A percentile compares a stretch with the other conserved stretches of the same genome.
Evolutionary conservation across 2,113 vertebrate species (phyloP).

Genomic region (Amia ocellicauda): DNA sequence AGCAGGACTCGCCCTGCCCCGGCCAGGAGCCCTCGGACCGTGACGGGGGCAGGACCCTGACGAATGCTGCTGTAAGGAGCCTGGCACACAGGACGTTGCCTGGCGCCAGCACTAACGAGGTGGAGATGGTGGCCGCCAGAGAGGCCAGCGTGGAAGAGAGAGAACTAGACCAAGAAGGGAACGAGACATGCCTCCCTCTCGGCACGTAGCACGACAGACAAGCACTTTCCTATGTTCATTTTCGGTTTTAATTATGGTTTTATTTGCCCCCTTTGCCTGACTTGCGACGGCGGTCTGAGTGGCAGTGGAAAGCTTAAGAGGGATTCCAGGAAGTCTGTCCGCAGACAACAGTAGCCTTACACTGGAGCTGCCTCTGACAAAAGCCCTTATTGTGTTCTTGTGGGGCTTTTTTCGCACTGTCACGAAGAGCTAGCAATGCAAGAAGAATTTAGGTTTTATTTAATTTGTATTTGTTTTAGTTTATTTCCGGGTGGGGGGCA

Average conservation of each 20-base stretch:
- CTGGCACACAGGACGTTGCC: slow-evolving; percentile 49
- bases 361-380: slow-evolving; percentile 50
- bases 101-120: slow-evolving; percentile 34
- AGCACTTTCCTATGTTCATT: slow-evolving; percentile 32
- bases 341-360: slow-evolving; percentile 51
- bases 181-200: slow-evolving; percentile 42
- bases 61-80: slow-evolving; percentile 39
- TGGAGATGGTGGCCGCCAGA: slow-evolving; percentile 35
- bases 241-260: too few relatives aligned
- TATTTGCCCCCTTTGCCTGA: slow-evolving; percentile 26
- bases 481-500: slow-evolving; percentile 34
- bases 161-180: slow-evolving; percentile 42
- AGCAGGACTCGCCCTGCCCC: slow-evolving; percentile 38
- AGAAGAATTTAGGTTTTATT: slow-evolving; percentile 37
- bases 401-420: neutral
- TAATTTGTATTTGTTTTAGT: slow-evolving; percentile 38
- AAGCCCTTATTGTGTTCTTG: slow-evolving; percentile 30
- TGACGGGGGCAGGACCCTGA: slow-evolving; percentile 30
- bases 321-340: slow-evolving; percentile 37
- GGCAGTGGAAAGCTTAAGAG: slow-evolving; percentile 23
- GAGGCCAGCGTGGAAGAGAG: slow-evolving; percentile 43
- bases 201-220: slow-evolving; percentile 57
- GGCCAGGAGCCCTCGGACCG: slow-evolving; percentile 22
- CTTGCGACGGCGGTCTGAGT: slow-evolving; percentile 8
- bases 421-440: slow-evolving; percentile 3